Evolutionary conservation across 2,797 vertebrate species (phyloP), one percentile per base, ranked within the genome.

Genomic region (Oreochromis mossambicus): DNA sequence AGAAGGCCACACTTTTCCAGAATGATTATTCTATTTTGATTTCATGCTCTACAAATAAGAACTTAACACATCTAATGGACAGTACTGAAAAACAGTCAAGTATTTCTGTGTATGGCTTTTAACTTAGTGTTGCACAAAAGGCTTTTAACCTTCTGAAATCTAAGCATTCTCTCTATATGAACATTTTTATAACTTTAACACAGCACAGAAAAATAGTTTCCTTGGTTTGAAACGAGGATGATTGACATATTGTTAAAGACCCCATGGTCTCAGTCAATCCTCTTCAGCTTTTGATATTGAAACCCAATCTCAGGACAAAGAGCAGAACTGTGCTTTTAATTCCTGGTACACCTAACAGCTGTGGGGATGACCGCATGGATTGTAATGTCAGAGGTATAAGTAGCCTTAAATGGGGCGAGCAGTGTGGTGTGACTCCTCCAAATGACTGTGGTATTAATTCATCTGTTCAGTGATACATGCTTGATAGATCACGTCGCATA

Each of bases 271-370:
- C 52, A 9, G 21, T 63, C 55, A 84, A 79, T 87, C 83, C 82
- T 70, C 51, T 68, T 41, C 9, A 38, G 76, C 79, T 77, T 82
- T 51, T 87, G 77, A 84, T 81, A 80, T 21, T 90, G 90, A 92
- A 93, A 92, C 78, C 70, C 58, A 87, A 91, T 77, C 83, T 79
- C 6, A 50, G 84, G 58, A 86, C 83, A 87, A 84, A 92, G 77
- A 85, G 41, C 75, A 15, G 36, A 48, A 2, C 77, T 48, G 58
- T 50, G 75, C 80, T 83, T 84, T 82, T 88, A 82, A 92, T 58
- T 85, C 84, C 75, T 68, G 83, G 52, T 21, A 87, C 79, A 32
- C n/a, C 75, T 12, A 89, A 88, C 94, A 95, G 90, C 93, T 94
- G 94, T 68, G 10, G 26, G 81, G 88, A 89, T 90, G 90, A 92